A percentile compares a stretch with the other conserved stretches of the same genome.
Evolutionary conservation across 2,797 vertebrate species (phyloP).

Genomic region (Gila robusta): DNA sequence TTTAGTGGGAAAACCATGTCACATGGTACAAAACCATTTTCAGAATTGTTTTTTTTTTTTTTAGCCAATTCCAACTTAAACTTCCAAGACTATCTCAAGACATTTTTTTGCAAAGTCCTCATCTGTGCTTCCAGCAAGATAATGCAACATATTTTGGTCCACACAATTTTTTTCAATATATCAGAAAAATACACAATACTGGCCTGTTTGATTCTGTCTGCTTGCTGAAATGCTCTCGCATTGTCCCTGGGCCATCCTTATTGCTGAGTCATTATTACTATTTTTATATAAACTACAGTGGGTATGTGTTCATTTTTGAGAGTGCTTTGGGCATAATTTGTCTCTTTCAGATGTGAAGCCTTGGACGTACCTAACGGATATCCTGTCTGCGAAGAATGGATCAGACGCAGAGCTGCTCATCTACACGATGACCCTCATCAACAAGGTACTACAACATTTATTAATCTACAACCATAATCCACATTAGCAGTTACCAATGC

Average conservation of each 20-base stretch:
- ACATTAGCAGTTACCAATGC: background rate
- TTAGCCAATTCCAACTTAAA: background rate
- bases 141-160: background rate
- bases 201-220: background rate
- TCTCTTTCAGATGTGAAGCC: constrained; percentile 77
- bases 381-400: constrained; percentile 88
- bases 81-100: background rate
- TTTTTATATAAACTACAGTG: background rate
- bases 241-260: background rate
- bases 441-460: constrained; percentile 83
- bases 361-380: constrained; percentile 86
- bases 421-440: constrained; percentile 91
- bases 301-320: background rate
- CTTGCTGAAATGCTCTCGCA: background rate
- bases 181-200: background rate
- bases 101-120: background rate
- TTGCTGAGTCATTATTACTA: background rate
- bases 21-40: background rate
- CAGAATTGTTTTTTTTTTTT: background rate
- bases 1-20: background rate
- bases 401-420: constrained; percentile 89
- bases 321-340: background rate
- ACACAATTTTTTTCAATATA: background rate
- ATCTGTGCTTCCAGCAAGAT: background rate
- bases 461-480: background rate